Percentiles rank a stretch among this genome's conserved stretches.
Evolutionary conservation across 2,113 vertebrate species (phyloP).

Genomic region (Gambusia affinis): DNA sequence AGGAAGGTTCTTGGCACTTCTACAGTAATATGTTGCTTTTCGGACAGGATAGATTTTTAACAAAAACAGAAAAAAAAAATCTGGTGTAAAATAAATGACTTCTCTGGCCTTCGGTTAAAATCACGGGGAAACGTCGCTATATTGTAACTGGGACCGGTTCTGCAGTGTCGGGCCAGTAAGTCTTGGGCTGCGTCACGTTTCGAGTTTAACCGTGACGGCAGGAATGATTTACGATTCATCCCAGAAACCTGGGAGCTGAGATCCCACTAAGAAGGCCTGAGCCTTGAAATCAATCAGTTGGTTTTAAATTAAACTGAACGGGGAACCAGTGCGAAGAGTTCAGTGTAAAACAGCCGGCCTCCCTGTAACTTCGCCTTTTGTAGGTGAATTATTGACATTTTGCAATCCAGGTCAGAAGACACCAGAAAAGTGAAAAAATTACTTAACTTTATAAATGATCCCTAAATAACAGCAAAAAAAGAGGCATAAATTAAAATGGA

Average conservation of each 20-base stretch:
- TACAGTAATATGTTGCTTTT: background rate
- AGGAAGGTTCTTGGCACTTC: background rate
- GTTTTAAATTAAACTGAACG: background rate
- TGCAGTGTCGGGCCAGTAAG: background rate
- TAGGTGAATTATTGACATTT: conserved; percentile 1
- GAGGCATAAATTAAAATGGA: no score
- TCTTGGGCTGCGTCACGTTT: background rate
- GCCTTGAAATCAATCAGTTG: background rate
- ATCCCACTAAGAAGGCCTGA: background rate
- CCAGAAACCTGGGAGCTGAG: background rate
- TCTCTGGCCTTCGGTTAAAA: background rate
- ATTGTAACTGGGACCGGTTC: background rate
- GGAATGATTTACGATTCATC: background rate
- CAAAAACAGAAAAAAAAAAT: no score
- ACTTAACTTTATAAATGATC: no score
- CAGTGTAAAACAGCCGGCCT: background rate
- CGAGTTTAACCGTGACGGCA: background rate
- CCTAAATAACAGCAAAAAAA: no score
- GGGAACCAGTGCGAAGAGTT: background rate
- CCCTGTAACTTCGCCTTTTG: background rate
- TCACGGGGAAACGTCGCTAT: background rate
- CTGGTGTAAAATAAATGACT: background rate
- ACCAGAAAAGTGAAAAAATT: background rate
- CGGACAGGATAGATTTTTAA: no score
- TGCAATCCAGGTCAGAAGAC: background rate